Evolutionary conservation across 2,888 invertebrate species (phyloP).

Genomic region (Campaea margaritaria): DNA sequence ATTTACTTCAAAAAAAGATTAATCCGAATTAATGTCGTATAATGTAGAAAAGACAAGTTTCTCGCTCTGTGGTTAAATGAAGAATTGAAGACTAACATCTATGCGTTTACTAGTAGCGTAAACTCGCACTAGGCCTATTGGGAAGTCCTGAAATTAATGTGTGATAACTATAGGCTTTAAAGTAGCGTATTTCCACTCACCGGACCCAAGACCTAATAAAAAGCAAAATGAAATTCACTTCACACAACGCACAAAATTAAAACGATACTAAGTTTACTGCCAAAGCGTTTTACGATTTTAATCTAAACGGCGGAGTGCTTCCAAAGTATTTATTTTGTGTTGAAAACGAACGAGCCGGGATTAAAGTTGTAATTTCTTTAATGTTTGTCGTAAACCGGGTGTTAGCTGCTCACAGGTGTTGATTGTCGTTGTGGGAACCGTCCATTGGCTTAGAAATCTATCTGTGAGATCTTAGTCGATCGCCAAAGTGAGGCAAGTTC

Average conservation of each 20-base stretch:
- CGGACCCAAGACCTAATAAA: slow-evolving; percentile 15
- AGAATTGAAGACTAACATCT: no score
- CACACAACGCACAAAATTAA: slow-evolving; percentile 50
- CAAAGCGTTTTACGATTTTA: slow-evolving; percentile 69
- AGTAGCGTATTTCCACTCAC: neutral
- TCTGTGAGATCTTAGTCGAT: no score
- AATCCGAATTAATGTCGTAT: no score
- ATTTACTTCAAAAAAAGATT: no score
- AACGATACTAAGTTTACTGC: slow-evolving; percentile 59
- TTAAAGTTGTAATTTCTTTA: slow-evolving; percentile 72
- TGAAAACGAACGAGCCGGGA: slow-evolving; percentile 56
- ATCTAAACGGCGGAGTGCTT: slow-evolving; percentile 63
- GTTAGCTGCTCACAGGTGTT: slow-evolving; percentile 29
- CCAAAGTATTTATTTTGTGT: slow-evolving; percentile 42
- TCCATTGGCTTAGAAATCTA: no score
- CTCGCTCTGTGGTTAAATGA: no score
- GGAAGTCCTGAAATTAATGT: no score
- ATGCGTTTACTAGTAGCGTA: no score
- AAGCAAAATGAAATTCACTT: slow-evolving; percentile 23
- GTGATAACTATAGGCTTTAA: no score
- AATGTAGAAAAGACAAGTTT: no score
- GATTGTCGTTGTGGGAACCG: neutral
- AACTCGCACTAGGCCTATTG: no score
- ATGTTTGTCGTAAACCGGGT: slow-evolving; percentile 53
- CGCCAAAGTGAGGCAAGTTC: no score